A percentile compares a stretch with the other conserved stretches of the same genome.
phyloP scores from a whole-genome alignment of 2,888 invertebrate species.

The Ecliptopera silaceata region DNA sequence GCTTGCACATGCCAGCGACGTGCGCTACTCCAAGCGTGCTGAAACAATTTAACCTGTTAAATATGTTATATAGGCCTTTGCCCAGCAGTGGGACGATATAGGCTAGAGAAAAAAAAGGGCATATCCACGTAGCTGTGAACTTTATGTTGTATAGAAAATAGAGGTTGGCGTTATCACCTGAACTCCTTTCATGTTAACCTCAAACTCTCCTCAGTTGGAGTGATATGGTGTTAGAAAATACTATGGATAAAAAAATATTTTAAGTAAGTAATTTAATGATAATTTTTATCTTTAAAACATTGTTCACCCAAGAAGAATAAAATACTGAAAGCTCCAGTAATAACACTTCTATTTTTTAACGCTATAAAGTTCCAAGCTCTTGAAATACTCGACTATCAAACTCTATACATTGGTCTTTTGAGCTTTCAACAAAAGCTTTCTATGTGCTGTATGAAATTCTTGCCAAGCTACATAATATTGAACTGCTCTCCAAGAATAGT shows the following conservation, averaged over 20 bases:
- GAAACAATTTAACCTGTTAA: slow-evolving; percentile 55
- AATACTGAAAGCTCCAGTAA: not conserved
- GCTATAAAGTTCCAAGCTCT: not conserved
- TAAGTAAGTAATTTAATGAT: no score
- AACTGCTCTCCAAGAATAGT: not conserved
- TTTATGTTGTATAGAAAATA: no score
- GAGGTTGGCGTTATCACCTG: not conserved
- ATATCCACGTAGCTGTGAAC: no score
- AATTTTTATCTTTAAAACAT: no score
- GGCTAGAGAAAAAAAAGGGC: no score
- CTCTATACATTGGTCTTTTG: slow-evolving; percentile 1
- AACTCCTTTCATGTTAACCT: no score
- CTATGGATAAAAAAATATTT: no score
- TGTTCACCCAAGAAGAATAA: no score
- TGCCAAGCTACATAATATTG: not conserved
- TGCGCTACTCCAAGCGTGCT: slow-evolving; percentile 94
- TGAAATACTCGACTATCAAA: not conserved
- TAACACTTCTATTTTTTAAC: not conserved
- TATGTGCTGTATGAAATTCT: not conserved
- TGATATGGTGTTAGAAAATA: no score
- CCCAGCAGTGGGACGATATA: no score
- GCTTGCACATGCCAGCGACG: slow-evolving; percentile 94
- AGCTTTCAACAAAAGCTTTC: slow-evolving; percentile 12
- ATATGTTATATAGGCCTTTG: no score
- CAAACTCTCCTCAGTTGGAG: no score